phyloP scores from a whole-genome alignment of 2,888 invertebrate genomes.

The Tortrix viridana region DNA sequence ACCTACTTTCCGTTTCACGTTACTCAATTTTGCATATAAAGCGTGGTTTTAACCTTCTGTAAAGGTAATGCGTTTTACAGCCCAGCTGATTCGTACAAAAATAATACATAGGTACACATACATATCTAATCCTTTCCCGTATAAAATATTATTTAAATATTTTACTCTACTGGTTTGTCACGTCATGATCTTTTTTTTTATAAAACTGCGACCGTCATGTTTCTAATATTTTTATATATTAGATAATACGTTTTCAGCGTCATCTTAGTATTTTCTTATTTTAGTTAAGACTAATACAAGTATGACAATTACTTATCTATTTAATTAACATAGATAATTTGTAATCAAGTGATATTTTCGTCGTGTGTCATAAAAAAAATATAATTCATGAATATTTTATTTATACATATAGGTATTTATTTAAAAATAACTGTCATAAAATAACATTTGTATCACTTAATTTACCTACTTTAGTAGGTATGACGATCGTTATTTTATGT shows the following conservation, averaged over 20 bases:
- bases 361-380: slow-evolving; percentile 5
- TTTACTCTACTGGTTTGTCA: slow-evolving; percentile 49
- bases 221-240: not conserved
- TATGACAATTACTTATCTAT: not conserved
- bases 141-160: slow-evolving; percentile 41
- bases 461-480: slow-evolving; percentile 15
- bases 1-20: no score
- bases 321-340: slow-evolving; percentile 1
- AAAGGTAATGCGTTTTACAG: not conserved
- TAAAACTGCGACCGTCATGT: not conserved
- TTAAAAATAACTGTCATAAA: slow-evolving; percentile 12
- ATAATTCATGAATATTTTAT: not conserved
- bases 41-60: not conserved
- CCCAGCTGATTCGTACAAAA: slow-evolving; percentile 55
- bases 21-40: not conserved
- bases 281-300: not conserved
- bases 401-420: not conserved
- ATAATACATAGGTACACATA: slow-evolving; percentile 51
- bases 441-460: not conserved
- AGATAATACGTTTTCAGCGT: not conserved
- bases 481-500: slow-evolving; percentile 12
- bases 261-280: not conserved
- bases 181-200: slow-evolving; percentile 33
- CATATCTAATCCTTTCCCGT: slow-evolving; percentile 35
- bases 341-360: not conserved